A percentile compares a stretch with the other conserved stretches of the same genome.
Conservation (phyloP, 2,888 invertebrate species). For the Plagiodera versicolora region DNA sequence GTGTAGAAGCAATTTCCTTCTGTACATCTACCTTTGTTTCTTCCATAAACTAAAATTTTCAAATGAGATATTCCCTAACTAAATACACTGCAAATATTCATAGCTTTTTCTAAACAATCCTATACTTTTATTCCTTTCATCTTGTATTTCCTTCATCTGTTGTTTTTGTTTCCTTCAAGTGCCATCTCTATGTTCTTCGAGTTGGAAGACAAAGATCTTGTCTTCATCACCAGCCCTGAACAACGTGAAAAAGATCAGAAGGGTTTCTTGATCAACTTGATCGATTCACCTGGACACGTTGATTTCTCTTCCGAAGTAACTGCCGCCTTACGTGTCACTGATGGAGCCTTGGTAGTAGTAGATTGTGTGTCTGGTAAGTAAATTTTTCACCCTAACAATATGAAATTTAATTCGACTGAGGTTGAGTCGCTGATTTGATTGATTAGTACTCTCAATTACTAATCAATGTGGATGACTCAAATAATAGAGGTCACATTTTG, state of each 20-base stretch:
- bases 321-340: constrained; percentile 99
- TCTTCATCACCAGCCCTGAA: constrained; percentile 88
- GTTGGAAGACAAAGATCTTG: constrained; percentile 90
- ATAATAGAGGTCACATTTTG: constrained; percentile 46
- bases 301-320: constrained; percentile 99
- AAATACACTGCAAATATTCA: too few species aligned
- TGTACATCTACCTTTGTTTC: too few species aligned
- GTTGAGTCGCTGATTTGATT: background rate
- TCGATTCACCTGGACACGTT: constrained; percentile 99
- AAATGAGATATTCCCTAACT: too few species aligned
- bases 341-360: constrained; percentile 99
- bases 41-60: too few species aligned
- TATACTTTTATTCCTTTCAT: too few species aligned
- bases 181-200: constrained; percentile 99
- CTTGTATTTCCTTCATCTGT: background rate
- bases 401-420: background rate
- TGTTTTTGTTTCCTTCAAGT: constrained; percentile 55
- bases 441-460: constrained; percentile 12
- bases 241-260: constrained; percentile 88
- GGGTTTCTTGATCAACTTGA: constrained; percentile 99
- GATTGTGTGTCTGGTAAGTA: constrained; percentile 96
- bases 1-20: too few species aligned
- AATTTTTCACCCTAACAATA: background rate
- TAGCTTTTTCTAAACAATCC: too few species aligned
- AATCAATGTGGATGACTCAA: constrained; percentile 35